Percentiles rank a stretch among this genome's conserved stretches.
phyloP scores from a whole-genome alignment of 2,888 invertebrate genomes.

The Chelonus formosanus region DNA sequence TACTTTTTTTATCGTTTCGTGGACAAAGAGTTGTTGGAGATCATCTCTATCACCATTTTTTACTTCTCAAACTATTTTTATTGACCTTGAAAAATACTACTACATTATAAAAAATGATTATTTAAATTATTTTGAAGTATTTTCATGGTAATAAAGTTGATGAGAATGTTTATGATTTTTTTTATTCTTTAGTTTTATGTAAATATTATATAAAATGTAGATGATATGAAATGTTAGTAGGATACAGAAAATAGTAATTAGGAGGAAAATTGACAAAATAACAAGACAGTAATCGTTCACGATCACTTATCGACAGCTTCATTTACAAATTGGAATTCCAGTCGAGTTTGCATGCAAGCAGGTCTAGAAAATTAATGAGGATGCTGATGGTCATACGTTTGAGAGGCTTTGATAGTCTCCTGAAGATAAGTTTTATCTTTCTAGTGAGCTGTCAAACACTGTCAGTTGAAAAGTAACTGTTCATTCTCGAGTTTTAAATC shows the following conservation, averaged over 20 bases:
- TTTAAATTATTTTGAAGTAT: too few species aligned
- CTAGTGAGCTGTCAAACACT: slow-evolving; percentile 41
- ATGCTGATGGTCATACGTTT: slow-evolving; percentile 41
- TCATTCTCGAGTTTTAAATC: neutral
- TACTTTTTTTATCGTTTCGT: slow-evolving; percentile 1
- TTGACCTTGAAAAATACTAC: too few species aligned
- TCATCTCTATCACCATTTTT: neutral
- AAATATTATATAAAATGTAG: too few species aligned
- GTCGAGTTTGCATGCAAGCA: slow-evolving; percentile 25
- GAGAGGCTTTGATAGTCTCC: slow-evolving; percentile 38
- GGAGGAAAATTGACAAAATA: neutral
- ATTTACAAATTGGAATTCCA: slow-evolving; percentile 55
- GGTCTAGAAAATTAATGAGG: slow-evolving; percentile 47
- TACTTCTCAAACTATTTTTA: neutral
- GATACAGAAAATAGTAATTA: slow-evolving; percentile 4
- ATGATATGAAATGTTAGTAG: too few species aligned
- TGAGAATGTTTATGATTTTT: neutral
- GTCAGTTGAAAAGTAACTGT: slow-evolving; percentile 7
- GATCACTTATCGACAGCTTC: slow-evolving; percentile 56
- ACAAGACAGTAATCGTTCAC: slow-evolving; percentile 26
- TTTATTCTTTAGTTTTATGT: too few species aligned
- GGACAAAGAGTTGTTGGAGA: too few species aligned
- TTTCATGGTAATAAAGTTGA: too few species aligned
- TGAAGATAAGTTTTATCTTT: slow-evolving; percentile 36
- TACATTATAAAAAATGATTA: too few species aligned